Evolutionary conservation across 2,888 invertebrate genomes (phyloP).

Genomic region (Nomada fucata): DNA sequence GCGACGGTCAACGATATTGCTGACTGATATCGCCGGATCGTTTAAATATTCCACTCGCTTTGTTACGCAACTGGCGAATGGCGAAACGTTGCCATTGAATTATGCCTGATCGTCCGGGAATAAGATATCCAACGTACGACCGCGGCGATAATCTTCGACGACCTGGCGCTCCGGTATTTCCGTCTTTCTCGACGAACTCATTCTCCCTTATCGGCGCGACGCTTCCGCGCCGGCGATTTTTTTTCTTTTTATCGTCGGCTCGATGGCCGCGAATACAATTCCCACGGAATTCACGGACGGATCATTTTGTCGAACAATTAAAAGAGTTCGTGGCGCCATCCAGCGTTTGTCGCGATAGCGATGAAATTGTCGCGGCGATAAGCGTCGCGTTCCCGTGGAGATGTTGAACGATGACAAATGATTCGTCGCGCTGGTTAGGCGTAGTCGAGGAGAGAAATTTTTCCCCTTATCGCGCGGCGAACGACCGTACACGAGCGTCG

Average conservation of each 20-base stretch:
- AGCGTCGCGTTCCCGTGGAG: not conserved
- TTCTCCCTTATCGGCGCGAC: not conserved
- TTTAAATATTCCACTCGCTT: not conserved
- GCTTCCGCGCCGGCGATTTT: not conserved
- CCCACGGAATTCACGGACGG: not conserved
- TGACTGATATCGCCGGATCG: not conserved
- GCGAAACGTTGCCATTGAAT: not conserved
- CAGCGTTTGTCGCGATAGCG: slow-evolving; percentile 31
- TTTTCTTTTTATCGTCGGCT: not conserved
- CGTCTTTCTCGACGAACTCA: not conserved
- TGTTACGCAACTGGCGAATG: not conserved
- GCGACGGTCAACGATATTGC: too few species aligned
- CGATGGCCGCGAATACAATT: not conserved
- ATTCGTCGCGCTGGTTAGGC: slow-evolving; percentile 15
- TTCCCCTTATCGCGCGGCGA: slow-evolving; percentile 27
- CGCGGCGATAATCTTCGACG: slow-evolving; percentile 34
- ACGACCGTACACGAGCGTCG: not conserved
- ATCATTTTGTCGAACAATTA: slow-evolving; percentile 9
- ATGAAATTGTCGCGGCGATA: slow-evolving; percentile 53
- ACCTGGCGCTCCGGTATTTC: not conserved
- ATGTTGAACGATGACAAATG: slow-evolving; percentile 37
- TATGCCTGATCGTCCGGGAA: not conserved
- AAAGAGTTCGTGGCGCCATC: slow-evolving; percentile 58
- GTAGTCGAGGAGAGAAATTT: slow-evolving; percentile 26
- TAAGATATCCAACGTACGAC: not conserved